These are phyloP conservation scores for Laupala kohalensis DNA, from an alignment of 1,140 invertebrate species.

Conservation along the genomic window DNA sequence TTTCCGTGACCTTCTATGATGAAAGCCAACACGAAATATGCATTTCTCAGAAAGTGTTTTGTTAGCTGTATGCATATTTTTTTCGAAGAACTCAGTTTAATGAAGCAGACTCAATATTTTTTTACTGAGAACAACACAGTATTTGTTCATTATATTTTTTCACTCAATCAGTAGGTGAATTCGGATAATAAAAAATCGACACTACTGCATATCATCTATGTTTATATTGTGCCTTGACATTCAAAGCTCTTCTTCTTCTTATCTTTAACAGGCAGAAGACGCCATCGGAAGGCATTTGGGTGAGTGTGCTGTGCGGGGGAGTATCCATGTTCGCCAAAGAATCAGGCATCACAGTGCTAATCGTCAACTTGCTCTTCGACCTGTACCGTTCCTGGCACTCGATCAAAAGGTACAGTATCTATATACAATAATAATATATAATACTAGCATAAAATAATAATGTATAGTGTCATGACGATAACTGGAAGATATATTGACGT, in stretches of 20 bases:
- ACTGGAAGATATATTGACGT: no score
- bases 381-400: constrained; percentile 54
- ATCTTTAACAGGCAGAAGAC: constrained; percentile 16
- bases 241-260: neutral
- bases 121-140: no score
- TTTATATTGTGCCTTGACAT: neutral
- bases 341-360: constrained; percentile 73
- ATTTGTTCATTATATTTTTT: no score
- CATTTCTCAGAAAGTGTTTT: no score
- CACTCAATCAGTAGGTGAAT: neutral
- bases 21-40: no score
- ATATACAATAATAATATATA: neutral
- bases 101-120: no score
- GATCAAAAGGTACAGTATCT: constrained; percentile 45
- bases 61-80: no score
- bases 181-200: neutral
- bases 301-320: constrained; percentile 50
- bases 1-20: no score
- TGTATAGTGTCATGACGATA: no score
- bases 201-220: neutral
- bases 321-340: constrained; percentile 84
- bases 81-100: no score
- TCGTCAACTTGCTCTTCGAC: constrained; percentile 57
- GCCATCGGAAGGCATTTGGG: constrained; percentile 31
- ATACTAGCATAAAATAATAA: neutral